Evolutionary conservation across 2,888 invertebrate genomes (phyloP), one percentile per base, ranked within the genome.

Genomic region (Pammene aurita): DNA sequence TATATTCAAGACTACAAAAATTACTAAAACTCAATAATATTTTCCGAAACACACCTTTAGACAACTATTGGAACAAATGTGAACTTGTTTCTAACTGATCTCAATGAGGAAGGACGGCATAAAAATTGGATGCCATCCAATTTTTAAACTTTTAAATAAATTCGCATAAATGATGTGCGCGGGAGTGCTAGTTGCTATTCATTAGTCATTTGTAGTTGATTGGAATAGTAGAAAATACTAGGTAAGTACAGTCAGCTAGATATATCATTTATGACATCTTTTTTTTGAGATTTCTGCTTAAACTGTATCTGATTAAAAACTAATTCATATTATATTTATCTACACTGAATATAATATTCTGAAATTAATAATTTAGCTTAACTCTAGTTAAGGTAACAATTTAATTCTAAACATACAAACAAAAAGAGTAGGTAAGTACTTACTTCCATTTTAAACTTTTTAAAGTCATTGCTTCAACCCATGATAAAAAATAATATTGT

Each of bases 61-160:
- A 50, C 50, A 68, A 44, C 44, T 57, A 55, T 66, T 13, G 41
- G 46, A 61, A 62, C 54, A 62, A 64, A 58, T 58, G 18, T 60
- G 54, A 69, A 55, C 41, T 60, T 65, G 69, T 69, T 65, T 48
- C 64, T 72, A 72, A 80, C 78, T 76, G 72, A 72, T 83, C 64
- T 61, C 62, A 82, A 84, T 82, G 78, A 80, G 85, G 85, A 88
- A 88, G 83, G 78, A 80, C 77, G 80, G 73, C 78, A 85, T 82
- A 87, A 88, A 85, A 87, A 87, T 92, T 92, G 92, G 92, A 90
- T 76, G 72, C 38, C 72, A 74, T 87, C 92, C 92, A 91, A 90
- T 83, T 86, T 85, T 85, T 86, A 86, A 86, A 86, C 80, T 84
- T 86, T 88, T 84, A 89, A 90, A 90, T 91, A 90, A 88, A 90